A percentile compares a stretch with the other conserved stretches of the same genome.
Conservation (phyloP, 2,888 invertebrate genomes). For the Glyphotaelius pellucidus region DNA sequence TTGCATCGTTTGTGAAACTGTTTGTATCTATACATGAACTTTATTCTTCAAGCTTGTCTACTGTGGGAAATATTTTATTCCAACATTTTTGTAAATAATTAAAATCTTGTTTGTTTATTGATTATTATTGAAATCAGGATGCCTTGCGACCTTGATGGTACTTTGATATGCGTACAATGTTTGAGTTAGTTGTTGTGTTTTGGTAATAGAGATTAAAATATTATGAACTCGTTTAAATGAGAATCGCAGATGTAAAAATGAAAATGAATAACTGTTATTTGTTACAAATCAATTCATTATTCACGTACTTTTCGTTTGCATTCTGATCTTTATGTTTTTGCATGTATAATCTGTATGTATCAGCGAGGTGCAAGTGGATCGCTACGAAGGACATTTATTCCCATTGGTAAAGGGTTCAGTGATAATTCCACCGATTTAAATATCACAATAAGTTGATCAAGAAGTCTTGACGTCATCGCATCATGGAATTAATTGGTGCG, state of each 20-base stretch:
- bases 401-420: neutral
- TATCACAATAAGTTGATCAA: neutral
- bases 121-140: neutral
- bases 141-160: neutral
- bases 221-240: neutral
- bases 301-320: neutral
- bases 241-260: neutral
- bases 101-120: no score
- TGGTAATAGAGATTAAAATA: neutral
- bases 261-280: neutral
- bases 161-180: neutral
- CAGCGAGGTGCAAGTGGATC: neutral
- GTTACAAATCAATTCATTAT: neutral
- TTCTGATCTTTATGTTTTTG: neutral
- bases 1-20: no score
- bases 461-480: neutral
- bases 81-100: no score
- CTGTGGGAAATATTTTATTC: no score
- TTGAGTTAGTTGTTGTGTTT: neutral
- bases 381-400: neutral
- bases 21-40: no score
- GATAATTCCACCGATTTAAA: neutral
- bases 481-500: constrained; percentile 50
- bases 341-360: neutral
- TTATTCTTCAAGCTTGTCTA: no score